Evolutionary conservation across 2,888 invertebrate species (phyloP), one percentile per base, ranked within the genome.

Genomic region (Exephanes ischioxanthus): DNA sequence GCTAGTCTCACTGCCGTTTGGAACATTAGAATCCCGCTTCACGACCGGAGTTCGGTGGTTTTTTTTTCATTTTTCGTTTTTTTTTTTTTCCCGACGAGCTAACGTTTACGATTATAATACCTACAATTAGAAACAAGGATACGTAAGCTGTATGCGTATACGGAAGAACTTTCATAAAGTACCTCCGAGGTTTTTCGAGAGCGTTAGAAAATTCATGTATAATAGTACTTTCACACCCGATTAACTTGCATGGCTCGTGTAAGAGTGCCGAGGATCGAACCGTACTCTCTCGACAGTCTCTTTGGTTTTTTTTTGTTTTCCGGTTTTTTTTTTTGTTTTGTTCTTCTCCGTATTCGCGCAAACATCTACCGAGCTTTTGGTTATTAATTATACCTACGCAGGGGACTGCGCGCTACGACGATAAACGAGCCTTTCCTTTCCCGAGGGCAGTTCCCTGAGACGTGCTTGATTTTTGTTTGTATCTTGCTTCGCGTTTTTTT

Each of bases 101-200:
- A 73, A 81, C 68, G 51, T 70, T 55, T 66, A 55, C 66, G 82
- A 55, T 45, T 41, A 80, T 45, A 77, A 73, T n/a, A 72, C 41
- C 37, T 45, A 87, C 86, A 86, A 86, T 87, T 89, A 87, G 85
- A 87, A 87, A 88, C 86, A 89, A 87, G 87, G 87, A 86, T 87
- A 83, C 84, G 87, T 88, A 84, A 89, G 86, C 85, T 79, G 81
- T 89, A 89, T 86, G 87, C 86, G 87, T 89, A 87, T 88, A 89
- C 87, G 90, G 91, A 92, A 91, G 91, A 92, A 90, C 90, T 86
- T 89, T 88, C 84, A 81, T 87, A 88, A 80, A 89, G 77, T 86
- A 84, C 87, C 87, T 88, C 86, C 75, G 80, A 87, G 85, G 67
- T 86, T 61, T 4, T 70, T 80, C 83, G 77, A 85, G 88, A 89